Base-by-base conservation (phyloP, 2,797 vertebrate genomes). In the Momotus momota region DNA sequence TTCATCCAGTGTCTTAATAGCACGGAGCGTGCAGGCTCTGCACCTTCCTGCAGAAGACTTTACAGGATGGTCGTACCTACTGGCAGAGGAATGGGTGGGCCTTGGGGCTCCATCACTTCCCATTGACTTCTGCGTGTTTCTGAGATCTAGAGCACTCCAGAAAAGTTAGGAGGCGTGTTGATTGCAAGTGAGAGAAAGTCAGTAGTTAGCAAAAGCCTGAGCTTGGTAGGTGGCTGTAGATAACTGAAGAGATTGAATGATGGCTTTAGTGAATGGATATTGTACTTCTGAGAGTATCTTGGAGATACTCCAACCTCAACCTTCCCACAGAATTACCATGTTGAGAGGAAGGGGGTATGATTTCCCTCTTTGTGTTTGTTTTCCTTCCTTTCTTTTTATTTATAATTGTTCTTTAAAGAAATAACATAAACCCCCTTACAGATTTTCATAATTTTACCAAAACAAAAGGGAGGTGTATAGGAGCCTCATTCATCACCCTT, bases 401-500 rank as follows among this genome's bases (percentile, higher is more conserved):
- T 72, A 26, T 74, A 57, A 40, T 88, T 70, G 14, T 73, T 93
- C 48, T 94, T 73, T 60, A 74, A 90, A 73, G 64, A 86, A 82
- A 66, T 54, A 60, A 33, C 29, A 72, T 71, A 31, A 84, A 26
- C 2, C 7, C 20, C 35, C 23, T 62, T 69, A 41, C 18, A 49
- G 66, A 40, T 86, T 86, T 94, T 74, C 25, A 60, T 84, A 67
- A 54, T 81, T 88, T 71, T 67, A 73, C 38, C 35, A 70, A 71
- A 87, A 25, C 58, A 60, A 90, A 94, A 94, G 55, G 41, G 86
- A 90, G 80, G 27, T 88, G 62, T 66, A 26, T 55, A 55, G 62
- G n/a, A 64, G 71, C 49, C 74, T 86, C 90, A 64, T 95, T 95
- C 87, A 86, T 95, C 82, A 88, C 77, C 81, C 93, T 96, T 96